A percentile compares a stretch with the other conserved stretches of the same genome.
Evolutionary conservation across 2,797 vertebrate genomes (phyloP).

Genomic region (Pogoniulus pusillus): DNA sequence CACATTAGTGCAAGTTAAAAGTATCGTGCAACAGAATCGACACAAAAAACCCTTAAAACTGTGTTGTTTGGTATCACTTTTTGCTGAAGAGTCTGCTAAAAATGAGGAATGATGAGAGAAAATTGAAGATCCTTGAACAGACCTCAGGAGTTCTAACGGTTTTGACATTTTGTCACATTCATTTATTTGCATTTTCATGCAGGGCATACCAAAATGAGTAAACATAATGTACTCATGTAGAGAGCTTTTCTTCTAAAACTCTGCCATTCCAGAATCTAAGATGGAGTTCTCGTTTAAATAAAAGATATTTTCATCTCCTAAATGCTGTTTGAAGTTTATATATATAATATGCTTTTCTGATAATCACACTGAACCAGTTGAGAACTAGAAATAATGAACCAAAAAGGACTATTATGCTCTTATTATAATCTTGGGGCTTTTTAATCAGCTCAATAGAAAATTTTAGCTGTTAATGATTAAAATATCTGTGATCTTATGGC

Average conservation of each 20-base stretch:
- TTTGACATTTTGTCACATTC: neutral
- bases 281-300: neutral
- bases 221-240: neutral
- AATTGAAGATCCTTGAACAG: neutral
- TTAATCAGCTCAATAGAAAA: neutral
- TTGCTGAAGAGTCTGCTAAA: neutral
- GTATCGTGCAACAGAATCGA: neutral
- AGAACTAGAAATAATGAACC: neutral
- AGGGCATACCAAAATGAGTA: neutral
- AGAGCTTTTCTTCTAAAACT: neutral
- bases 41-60: neutral
- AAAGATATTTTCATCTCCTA: neutral
- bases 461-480: neutral
- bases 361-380: neutral
- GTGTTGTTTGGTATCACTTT: neutral
- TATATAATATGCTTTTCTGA: neutral
- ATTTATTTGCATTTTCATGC: neutral
- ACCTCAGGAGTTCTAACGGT: neutral
- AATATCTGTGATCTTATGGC: neutral
- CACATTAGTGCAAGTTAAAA: neutral
- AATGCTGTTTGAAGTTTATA: neutral
- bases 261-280: neutral
- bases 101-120: neutral
- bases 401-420: neutral
- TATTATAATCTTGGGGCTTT: neutral